phyloP scores from a whole-genome alignment of 2,888 invertebrate species.

The Xylocampa areola region DNA sequence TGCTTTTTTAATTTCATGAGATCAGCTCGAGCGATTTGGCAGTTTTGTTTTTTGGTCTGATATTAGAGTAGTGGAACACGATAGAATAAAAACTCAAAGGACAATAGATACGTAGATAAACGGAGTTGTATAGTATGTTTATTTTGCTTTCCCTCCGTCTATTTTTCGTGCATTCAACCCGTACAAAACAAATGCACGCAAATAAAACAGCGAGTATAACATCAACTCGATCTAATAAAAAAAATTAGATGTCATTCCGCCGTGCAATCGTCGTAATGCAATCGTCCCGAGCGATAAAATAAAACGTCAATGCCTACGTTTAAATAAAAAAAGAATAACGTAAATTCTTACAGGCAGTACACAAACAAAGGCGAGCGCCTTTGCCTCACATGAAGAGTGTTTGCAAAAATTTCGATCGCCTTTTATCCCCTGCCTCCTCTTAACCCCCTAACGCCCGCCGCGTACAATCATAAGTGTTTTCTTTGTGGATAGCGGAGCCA shows the following conservation, averaged over 20 bases:
- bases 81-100: slow-evolving; percentile 32
- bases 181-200: slow-evolving; percentile 45
- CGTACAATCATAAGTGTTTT: slow-evolving; percentile 86
- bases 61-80: slow-evolving; percentile 3
- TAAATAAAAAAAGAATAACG: slow-evolving; percentile 63
- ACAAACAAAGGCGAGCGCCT: slow-evolving; percentile 60
- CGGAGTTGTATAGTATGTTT: slow-evolving; percentile 20
- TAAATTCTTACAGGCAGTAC: slow-evolving; percentile 60
- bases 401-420: slow-evolving; percentile 82
- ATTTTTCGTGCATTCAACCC: slow-evolving; percentile 55
- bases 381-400: slow-evolving; percentile 66
- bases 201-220: slow-evolving; percentile 45
- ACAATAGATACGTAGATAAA: slow-evolving; percentile 26
- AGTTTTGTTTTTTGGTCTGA: not conserved
- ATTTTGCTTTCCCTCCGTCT: slow-evolving; percentile 23
- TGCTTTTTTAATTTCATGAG: no score
- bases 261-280: slow-evolving; percentile 60
- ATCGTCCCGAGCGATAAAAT: slow-evolving; percentile 58
- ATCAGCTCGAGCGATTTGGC: no score
- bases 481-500: slow-evolving; percentile 84
- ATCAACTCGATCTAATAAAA: slow-evolving; percentile 56
- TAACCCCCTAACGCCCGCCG: slow-evolving; percentile 65
- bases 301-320: slow-evolving; percentile 60
- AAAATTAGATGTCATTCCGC: slow-evolving; percentile 59
- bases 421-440: slow-evolving; percentile 68